These are phyloP conservation scores for Oreochromis niloticus DNA, from an alignment of 2,113 vertebrate species.

Conservation along the genomic window DNA sequence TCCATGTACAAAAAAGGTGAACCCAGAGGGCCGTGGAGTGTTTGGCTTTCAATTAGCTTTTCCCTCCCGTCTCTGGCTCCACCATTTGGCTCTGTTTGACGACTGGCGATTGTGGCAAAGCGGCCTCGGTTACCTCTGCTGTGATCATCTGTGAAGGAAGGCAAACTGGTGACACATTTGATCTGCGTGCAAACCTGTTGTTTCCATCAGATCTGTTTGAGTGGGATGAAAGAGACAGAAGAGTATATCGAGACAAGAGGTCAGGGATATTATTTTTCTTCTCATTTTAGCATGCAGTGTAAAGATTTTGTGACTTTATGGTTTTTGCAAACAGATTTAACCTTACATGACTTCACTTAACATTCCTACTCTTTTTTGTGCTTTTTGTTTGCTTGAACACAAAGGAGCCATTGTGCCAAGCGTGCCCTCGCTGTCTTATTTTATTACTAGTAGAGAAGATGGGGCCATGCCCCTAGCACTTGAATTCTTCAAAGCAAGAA, in stretches of 20 bases:
- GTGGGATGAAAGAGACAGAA: background rate
- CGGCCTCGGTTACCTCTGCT: background rate
- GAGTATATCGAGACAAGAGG: background rate
- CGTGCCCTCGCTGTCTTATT: constrained; percentile 57
- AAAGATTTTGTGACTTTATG: background rate
- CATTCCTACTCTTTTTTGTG: background rate
- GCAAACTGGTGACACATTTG: background rate
- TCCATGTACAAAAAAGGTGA: constrained; percentile 25
- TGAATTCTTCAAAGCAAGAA: constrained; percentile 37
- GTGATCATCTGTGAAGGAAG: constrained; percentile 1
- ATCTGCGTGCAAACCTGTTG: background rate
- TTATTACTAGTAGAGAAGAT: constrained; percentile 40
- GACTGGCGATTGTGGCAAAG: background rate
- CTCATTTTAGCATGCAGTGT: background rate
- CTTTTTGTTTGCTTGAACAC: background rate
- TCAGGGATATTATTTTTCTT: background rate
- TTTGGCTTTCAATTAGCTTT: constrained; percentile 68
- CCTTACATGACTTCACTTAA: background rate
- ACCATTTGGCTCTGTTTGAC: constrained; percentile 39
- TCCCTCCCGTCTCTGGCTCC: background rate
- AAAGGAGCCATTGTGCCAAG: constrained; percentile 12
- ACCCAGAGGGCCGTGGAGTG: constrained; percentile 45
- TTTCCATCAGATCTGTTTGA: background rate
- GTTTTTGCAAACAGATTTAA: background rate
- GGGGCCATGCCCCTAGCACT: constrained; percentile 32